These are phyloP conservation scores for Desmophyllum pertusum DNA, from an alignment of 92 coral and sea anemone genomes.

Conservation along the genomic window DNA sequence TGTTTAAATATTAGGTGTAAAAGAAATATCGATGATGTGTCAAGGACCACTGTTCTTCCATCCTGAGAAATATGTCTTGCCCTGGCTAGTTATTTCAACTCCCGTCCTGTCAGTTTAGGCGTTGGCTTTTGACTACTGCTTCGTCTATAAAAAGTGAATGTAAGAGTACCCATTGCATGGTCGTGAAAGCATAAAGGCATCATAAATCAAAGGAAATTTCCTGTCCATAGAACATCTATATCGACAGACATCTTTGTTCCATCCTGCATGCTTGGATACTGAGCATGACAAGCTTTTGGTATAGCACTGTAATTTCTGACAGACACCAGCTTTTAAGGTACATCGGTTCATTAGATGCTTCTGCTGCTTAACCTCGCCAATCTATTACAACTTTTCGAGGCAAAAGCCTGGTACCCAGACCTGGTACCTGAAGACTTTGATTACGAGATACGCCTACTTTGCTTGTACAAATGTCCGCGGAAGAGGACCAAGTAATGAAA, in stretches of 20 bases:
- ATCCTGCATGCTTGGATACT: too few relatives aligned
- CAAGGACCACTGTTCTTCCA: not conserved
- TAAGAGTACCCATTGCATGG: not conserved
- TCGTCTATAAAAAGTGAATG: not conserved
- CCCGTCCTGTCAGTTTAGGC: not conserved
- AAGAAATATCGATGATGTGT: not conserved
- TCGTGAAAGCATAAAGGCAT: not conserved
- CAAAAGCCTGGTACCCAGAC: conserved; percentile 36
- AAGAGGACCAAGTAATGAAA: not conserved
- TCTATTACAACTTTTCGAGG: not conserved
- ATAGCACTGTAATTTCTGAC: not conserved
- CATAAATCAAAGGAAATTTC: not conserved
- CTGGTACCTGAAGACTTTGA: conserved; percentile 32
- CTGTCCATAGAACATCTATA: not conserved
- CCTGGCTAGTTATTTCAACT: not conserved
- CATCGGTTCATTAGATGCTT: not conserved
- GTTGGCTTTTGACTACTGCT: not conserved
- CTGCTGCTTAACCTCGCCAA: not conserved
- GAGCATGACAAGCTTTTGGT: not conserved
- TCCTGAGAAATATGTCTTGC: not conserved
- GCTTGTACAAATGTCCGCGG: conserved; percentile 2
- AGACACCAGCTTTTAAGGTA: not conserved
- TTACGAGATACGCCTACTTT: conserved; percentile 18
- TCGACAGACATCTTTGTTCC: not conserved
- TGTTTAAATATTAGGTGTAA: not conserved